phyloP scores from a whole-genome alignment of 1,140 invertebrate species.

The Adoxophyes honmai region DNA sequence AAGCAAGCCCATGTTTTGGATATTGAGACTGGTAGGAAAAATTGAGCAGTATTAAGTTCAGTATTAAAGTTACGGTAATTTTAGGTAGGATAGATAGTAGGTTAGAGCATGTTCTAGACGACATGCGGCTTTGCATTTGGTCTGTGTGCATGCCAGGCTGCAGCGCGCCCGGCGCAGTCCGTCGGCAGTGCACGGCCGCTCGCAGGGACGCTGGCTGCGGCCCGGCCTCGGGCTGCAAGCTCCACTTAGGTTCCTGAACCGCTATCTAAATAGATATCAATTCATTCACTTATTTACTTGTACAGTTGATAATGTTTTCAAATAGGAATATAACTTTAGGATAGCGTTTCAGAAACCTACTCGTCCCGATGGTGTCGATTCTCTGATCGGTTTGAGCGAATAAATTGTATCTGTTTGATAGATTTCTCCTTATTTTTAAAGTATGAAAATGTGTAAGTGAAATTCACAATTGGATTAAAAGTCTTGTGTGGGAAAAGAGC shows the following conservation, averaged over 20 bases:
- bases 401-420: too few relatives aligned
- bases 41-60: constrained; percentile 53
- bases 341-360: constrained; percentile 41
- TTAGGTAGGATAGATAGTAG: constrained; percentile 35
- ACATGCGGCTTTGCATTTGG: constrained; percentile 29
- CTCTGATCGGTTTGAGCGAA: neutral
- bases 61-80: constrained; percentile 38
- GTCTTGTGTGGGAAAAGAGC: too few relatives aligned
- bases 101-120: constrained; percentile 22
- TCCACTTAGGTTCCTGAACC: neutral
- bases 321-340: constrained; percentile 24
- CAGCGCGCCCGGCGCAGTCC: neutral
- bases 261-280: neutral
- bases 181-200: neutral
- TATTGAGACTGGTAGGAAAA: constrained; percentile 49
- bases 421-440: too few relatives aligned
- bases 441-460: too few relatives aligned
- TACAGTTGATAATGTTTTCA: constrained; percentile 19
- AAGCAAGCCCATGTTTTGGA: constrained; percentile 17
- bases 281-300: neutral
- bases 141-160: constrained; percentile 9
- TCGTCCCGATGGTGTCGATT: constrained; percentile 30
- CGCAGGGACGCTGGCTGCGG: neutral
- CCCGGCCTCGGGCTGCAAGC: neutral
- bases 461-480: too few relatives aligned